Conservation (phyloP, 2,888 invertebrate genomes). For the Buathra laborator region DNA sequence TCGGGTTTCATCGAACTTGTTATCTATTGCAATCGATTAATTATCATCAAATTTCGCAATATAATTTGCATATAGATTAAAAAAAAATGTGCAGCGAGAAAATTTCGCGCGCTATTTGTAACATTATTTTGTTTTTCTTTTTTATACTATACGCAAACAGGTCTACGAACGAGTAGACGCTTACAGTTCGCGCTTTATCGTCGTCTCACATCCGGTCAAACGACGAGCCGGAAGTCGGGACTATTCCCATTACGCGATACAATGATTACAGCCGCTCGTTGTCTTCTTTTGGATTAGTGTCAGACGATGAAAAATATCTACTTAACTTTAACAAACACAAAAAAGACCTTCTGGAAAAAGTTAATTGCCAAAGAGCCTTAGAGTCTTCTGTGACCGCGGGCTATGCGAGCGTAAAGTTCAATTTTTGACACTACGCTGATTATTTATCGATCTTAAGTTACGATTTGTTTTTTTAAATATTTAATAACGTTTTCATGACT, state of each 20-base stretch:
- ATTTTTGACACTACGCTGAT: background rate
- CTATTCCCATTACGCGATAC: slow-evolving; percentile 9
- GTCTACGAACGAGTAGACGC: background rate
- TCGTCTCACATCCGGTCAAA: slow-evolving; percentile 50
- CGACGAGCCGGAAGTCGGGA: slow-evolving; percentile 54
- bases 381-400: background rate
- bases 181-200: slow-evolving; percentile 30
- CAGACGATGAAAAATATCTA: background rate
- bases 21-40: background rate
- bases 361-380: background rate
- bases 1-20: background rate
- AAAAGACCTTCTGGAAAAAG: background rate
- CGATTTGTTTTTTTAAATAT: background rate
- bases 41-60: background rate
- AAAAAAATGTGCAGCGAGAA: background rate
- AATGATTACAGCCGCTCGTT: background rate
- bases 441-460: background rate
- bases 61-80: background rate
- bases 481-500: background rate
- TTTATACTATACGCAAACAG: background rate
- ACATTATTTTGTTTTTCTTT: background rate
- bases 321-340: background rate
- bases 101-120: background rate
- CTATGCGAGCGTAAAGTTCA: background rate
- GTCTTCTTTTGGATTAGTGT: background rate